Evolutionary conservation across 37 sponge, comb jelly and placozoan genomes (phyloP).

Genomic region (Hexactinellida sp.): DNA sequence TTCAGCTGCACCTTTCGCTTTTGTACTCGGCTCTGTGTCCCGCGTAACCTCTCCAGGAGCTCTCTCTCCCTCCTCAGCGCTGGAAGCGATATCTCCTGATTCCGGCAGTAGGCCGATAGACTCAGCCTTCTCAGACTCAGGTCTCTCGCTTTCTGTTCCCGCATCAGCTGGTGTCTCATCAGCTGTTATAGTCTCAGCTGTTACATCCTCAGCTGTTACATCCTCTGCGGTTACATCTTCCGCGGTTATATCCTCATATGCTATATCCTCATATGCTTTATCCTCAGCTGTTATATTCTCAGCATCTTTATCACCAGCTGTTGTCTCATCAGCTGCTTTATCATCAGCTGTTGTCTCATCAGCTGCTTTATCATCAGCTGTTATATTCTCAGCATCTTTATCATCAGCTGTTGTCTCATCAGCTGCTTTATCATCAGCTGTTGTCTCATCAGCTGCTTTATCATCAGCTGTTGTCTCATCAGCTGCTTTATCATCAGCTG

Average conservation of each 20-base stretch:
- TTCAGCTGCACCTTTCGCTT: background rate
- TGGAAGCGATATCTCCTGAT: background rate
- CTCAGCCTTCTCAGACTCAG: background rate
- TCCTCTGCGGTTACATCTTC: too few relatives aligned
- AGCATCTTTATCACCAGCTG: background rate
- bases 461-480: too few relatives aligned
- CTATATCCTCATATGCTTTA: background rate
- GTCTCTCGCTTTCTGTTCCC: too few relatives aligned
- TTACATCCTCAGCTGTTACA: too few relatives aligned
- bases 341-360: too few relatives aligned
- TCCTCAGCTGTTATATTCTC: too few relatives aligned
- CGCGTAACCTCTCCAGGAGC: background rate
- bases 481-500: background rate
- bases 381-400: background rate
- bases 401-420: too few relatives aligned
- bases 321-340: background rate
- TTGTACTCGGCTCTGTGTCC: background rate
- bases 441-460: too few relatives aligned
- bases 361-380: background rate
- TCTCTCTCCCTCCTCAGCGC: background rate
- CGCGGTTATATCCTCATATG: background rate
- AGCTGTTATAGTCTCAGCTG: background rate
- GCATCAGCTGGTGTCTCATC: too few relatives aligned
- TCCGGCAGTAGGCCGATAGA: background rate
- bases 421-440: background rate